Base-by-base conservation (phyloP, 2,888 invertebrate species). In the Morpho helenor region DNA sequence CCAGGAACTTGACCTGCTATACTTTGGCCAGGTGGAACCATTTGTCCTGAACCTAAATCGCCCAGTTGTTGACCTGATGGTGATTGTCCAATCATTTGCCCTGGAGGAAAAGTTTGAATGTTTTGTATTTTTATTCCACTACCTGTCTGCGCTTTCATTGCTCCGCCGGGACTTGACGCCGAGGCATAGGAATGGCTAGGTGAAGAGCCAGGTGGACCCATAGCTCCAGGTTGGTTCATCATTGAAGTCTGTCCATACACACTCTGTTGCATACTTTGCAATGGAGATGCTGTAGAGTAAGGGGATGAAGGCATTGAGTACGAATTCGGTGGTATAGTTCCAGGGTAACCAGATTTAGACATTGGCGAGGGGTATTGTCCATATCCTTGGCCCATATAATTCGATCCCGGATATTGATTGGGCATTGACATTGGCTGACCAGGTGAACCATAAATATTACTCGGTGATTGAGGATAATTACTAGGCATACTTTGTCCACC, bases 241-340 rank as follows among this genome's bases (percentile, higher is more conserved):
- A 70, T 62, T 48, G 73, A 66, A 7, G 79, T 60, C 65, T 85
- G 86, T 2, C 85, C 87, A 64, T 89, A 90, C 3, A 84, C 84
- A 2, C 85, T 73, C 60, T 89, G 88, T 61, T 90, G 89, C 89
- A 90, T 89, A 52, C 82, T 78, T 68, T 90, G 90, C 41, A 90
- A 76, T 2, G 89, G 88, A 2, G 87, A 84, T 7, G 77, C 68
- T 10, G 72, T 65, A 7, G 88, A 82, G 64, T 83, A 88, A 5
- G 80, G 76, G 2, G 81, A 73, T 3, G 79, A 74, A 2, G 78
- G 72, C 45, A 76, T 78, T 1, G 80, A 76, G 63, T 74, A 85
- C 9, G 76, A 66, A 62, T 72, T 79, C n/a, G 74, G 74, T 2
- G 73, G 68, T 68, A 80, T 74, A 8, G 68, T 58, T 1, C 76